Evolutionary conservation across 1,140 invertebrate genomes (phyloP).

Genomic region (Condylostylus longicornis): DNA sequence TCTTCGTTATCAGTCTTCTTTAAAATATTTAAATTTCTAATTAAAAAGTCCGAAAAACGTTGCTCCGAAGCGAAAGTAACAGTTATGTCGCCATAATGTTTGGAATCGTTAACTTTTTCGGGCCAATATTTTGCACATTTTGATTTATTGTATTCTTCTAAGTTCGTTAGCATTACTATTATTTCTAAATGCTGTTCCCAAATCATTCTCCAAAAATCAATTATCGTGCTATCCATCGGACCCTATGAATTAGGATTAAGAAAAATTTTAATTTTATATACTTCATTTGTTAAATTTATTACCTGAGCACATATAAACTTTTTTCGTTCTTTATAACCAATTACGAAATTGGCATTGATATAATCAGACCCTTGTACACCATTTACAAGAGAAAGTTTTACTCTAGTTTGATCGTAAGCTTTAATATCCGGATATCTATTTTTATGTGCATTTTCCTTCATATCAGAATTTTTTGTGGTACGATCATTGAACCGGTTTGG

Average conservation of each 20-base stretch:
- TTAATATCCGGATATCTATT: conserved; percentile 83
- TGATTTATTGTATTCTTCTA: conserved; percentile 85
- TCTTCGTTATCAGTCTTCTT: conserved; percentile 32
- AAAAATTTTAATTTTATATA: background rate
- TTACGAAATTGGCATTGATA: conserved; percentile 85
- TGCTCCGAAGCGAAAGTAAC: conserved; percentile 64
- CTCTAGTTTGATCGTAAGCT: conserved; percentile 82
- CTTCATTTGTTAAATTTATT: background rate
- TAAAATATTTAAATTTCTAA: conserved; percentile 50
- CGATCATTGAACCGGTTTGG: conserved; percentile 76
- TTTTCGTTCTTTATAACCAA: conserved; percentile 82
- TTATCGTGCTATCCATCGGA: conserved; percentile 82
- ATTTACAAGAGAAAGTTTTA: conserved; percentile 60
- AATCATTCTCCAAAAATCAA: conserved; percentile 95
- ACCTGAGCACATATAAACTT: conserved; percentile 76
- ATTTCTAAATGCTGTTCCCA: conserved; percentile 88
- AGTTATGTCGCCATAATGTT: conserved; percentile 61
- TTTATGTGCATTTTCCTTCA: conserved; percentile 73
- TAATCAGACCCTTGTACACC: conserved; percentile 70
- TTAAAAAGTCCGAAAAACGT: conserved; percentile 64
- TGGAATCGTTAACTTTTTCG: conserved; percentile 58
- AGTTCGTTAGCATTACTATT: conserved; percentile 86
- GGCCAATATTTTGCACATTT: conserved; percentile 92
- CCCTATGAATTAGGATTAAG: conserved; percentile 38
- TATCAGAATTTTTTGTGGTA: conserved; percentile 70